A percentile compares a stretch with the other conserved stretches of the same genome.
phyloP scores from a whole-genome alignment of 2,797 vertebrate species.

The Helostoma temminkii region DNA sequence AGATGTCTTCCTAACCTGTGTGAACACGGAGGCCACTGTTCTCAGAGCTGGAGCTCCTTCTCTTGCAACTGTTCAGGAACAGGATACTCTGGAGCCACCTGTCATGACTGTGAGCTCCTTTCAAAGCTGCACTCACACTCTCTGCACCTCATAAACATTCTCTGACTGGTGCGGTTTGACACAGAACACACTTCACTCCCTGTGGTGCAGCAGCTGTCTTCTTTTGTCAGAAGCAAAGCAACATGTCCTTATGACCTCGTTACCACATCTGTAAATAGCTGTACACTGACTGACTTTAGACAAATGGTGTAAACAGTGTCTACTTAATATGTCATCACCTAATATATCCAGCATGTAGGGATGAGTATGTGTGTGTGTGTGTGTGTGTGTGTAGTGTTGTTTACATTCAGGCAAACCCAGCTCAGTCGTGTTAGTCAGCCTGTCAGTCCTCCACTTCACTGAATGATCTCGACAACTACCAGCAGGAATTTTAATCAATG shows the following conservation, averaged over 20 bases:
- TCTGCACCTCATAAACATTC: conserved; percentile 3
- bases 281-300: conserved; percentile 39
- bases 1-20: conserved; percentile 97
- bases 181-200: conserved; percentile 27
- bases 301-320: conserved; percentile 11
- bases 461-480: conserved; percentile 53
- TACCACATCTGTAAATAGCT: conserved; percentile 46
- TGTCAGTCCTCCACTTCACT: conserved; percentile 44
- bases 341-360: too few relatives aligned
- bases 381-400: conserved; percentile 45
- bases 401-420: conserved; percentile 55
- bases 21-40: conserved; percentile 93
- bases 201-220: too few relatives aligned
- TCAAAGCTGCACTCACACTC: conserved; percentile 23
- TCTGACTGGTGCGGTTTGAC: conserved; percentile 43
- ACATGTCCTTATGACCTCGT: conserved; percentile 42
- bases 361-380: too few relatives aligned
- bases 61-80: conserved; percentile 92
- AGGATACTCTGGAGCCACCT: conserved; percentile 91
- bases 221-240: conserved; percentile 20
- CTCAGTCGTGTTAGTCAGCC: conserved; percentile 5
- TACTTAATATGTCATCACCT: too few relatives aligned
- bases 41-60: conserved; percentile 93
- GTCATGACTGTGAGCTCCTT: conserved; percentile 91
- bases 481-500: too few relatives aligned